phyloP scores from a whole-genome alignment of 1,140 invertebrate genomes.

The Platorchestia sp. region DNA sequence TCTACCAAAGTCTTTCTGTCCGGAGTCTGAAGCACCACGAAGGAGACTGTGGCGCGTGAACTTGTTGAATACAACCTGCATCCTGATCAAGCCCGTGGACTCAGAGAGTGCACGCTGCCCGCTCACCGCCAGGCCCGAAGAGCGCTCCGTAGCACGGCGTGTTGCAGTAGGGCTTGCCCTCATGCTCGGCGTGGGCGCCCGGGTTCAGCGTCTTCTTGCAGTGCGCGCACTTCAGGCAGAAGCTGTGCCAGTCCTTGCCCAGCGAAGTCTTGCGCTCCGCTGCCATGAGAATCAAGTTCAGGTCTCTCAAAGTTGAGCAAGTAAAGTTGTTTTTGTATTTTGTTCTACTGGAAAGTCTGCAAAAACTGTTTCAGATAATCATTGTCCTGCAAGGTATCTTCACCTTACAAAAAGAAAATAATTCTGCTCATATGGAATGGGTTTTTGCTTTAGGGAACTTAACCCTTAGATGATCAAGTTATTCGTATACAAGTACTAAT shows the following conservation, averaged over 20 bases:
- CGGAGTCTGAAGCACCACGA: too few species aligned
- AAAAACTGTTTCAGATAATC: neutral
- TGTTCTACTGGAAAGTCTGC: neutral
- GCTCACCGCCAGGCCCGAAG: conserved; percentile 28
- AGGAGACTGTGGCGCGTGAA: too few species aligned
- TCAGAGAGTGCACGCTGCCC: neutral
- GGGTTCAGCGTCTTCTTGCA: conserved; percentile 83
- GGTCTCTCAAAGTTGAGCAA: neutral
- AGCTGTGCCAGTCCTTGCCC: conserved; percentile 85
- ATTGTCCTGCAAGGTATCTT: too few species aligned
- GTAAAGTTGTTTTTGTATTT: neutral
- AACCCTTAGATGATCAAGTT: too few species aligned
- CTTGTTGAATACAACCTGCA: too few species aligned
- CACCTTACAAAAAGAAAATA: too few species aligned
- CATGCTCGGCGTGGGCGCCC: conserved; percentile 81
- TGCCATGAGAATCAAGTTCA: conserved; percentile 71
- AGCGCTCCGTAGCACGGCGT: conserved; percentile 78
- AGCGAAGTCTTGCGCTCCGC: conserved; percentile 84
- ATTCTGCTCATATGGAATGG: too few species aligned
- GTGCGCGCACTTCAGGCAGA: conserved; percentile 82
- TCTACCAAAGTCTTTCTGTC: too few species aligned
- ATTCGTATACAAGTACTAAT: too few species aligned
- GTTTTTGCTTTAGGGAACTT: too few species aligned
- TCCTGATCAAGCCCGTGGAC: too few species aligned
- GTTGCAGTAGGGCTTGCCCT: conserved; percentile 84